Evolutionary conservation across 1,140 invertebrate species (phyloP).

Genomic region (Teleopsis dalmanni): DNA sequence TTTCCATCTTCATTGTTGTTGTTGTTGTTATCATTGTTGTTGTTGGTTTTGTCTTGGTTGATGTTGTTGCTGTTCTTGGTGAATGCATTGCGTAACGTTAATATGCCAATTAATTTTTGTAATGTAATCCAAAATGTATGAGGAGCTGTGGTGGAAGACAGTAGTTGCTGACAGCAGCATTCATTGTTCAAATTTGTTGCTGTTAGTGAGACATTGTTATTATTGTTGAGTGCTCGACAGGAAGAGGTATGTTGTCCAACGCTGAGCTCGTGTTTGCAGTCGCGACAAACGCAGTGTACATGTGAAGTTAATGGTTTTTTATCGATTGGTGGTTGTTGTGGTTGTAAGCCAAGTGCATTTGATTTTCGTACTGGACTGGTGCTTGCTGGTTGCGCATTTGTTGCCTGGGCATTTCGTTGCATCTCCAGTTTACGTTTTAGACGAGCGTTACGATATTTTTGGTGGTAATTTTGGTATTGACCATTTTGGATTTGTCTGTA

Average conservation of each 20-base stretch:
- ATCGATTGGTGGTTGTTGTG: not conserved
- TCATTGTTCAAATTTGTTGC: constrained; percentile 2
- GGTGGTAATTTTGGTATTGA: not conserved
- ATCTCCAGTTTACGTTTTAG: not conserved
- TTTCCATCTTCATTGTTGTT: no score
- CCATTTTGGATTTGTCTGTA: not conserved
- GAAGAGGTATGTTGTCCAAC: constrained; percentile 1
- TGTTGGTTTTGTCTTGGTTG: constrained; percentile 27
- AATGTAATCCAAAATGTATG: constrained; percentile 16
- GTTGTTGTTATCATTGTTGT: constrained; percentile 18
- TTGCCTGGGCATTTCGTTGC: not conserved
- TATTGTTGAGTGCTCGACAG: constrained; percentile 20
- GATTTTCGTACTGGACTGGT: not conserved
- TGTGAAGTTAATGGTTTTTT: not conserved
- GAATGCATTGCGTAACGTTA: constrained; percentile 19
- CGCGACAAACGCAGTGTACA: constrained; percentile 1
- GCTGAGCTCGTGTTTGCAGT: constrained; percentile 13
- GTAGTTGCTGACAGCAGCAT: constrained; percentile 22
- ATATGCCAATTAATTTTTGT: constrained; percentile 20
- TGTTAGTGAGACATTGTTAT: constrained; percentile 16
- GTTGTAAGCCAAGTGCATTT: not conserved
- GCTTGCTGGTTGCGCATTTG: not conserved
- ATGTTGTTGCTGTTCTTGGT: constrained; percentile 40
- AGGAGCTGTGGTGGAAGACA: constrained; percentile 26
- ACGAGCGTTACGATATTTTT: not conserved